A percentile compares a stretch with the other conserved stretches of the same genome.
Evolutionary conservation across 2,888 invertebrate genomes (phyloP).

Genomic region (Tenthredo amoena): DNA sequence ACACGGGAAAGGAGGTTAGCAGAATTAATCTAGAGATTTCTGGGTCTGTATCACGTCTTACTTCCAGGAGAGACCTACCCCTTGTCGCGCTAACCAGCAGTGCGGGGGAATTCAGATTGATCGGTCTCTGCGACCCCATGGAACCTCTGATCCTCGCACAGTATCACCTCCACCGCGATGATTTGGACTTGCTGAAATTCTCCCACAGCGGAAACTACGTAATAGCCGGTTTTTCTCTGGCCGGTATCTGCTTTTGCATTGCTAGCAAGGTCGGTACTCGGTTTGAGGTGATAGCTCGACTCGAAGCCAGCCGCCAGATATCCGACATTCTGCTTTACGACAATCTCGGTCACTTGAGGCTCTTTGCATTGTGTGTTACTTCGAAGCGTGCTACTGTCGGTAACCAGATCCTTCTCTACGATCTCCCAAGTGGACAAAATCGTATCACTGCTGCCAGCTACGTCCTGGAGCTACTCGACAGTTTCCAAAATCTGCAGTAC

Average conservation of each 20-base stretch:
- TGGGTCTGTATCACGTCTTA: slow-evolving; percentile 62
- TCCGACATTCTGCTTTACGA: slow-evolving; percentile 67
- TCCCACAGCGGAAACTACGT: slow-evolving; percentile 67
- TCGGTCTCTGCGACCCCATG: slow-evolving; percentile 62
- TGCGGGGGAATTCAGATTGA: slow-evolving; percentile 67
- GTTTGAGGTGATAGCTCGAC: slow-evolving; percentile 60
- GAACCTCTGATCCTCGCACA: slow-evolving; percentile 62
- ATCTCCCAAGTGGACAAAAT: slow-evolving; percentile 54
- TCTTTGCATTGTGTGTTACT: slow-evolving; percentile 60
- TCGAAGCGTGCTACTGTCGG: slow-evolving; percentile 57
- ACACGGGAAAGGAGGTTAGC: slow-evolving; percentile 62
- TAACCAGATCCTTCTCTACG: slow-evolving; percentile 62
- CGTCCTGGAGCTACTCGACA: slow-evolving; percentile 57
- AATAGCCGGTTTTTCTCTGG: slow-evolving; percentile 62
- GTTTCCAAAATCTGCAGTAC: slow-evolving; percentile 62
- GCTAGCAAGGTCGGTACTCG: slow-evolving; percentile 56
- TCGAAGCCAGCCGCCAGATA: slow-evolving; percentile 60
- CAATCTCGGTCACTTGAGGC: slow-evolving; percentile 56
- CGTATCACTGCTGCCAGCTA: slow-evolving; percentile 30
- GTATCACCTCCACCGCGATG: slow-evolving; percentile 63
- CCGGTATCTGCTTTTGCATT: slow-evolving; percentile 68
- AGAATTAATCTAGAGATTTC: slow-evolving; percentile 61
- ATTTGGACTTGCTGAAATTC: slow-evolving; percentile 70
- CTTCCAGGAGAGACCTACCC: slow-evolving; percentile 70
- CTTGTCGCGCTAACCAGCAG: slow-evolving; percentile 63